Evolutionary conservation across 2,888 invertebrate genomes (phyloP), one percentile per base, ranked within the genome.

Genomic region (Lordiphosa fenestrarum): DNA sequence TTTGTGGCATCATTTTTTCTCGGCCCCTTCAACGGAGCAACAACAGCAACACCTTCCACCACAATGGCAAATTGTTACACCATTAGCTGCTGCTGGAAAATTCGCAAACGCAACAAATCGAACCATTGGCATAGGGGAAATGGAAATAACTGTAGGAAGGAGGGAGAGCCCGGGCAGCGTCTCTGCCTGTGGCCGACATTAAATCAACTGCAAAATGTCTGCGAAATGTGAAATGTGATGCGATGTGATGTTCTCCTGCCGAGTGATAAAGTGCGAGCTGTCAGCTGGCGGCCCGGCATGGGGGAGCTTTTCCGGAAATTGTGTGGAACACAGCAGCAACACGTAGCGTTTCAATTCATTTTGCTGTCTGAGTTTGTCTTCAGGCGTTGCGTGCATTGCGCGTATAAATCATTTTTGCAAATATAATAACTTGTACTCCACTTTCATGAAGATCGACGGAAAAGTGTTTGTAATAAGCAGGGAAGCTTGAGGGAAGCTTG

Each of bases 181-280:
- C 23, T 59, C 44, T 25, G 39, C 44, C 55, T 53, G 53, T 25
- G 55, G 50, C 40, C 47, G 54, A 69, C 64, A 78, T 80, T 80
- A 83, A 80, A 80, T 80, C 83, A 83, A 83, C 72, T 80, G 72
- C 66, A 80, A 81, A 69, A 75, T 46, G 75, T 78, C 73, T 74
- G 72, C 66, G 50, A 82, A 74, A 30, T 30, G 30, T 9, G 30
- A 30, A 30, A 49, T 72, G 80, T 59, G 68, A 73, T 76, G 73
- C 73, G 68, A 75, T 69, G 66, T 38, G 33, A 23, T 36, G 15
- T 21, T 39, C 44, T 13, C 40, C 10, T 42, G 41, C 47, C 59
- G 74, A 66, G 67, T 75, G 70, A 75, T 75, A 78, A 72, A 72
- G 61, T 78, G 69, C 46, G 40, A 35, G 66, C 51, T 63, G 66